Conservation (phyloP, 2,888 invertebrate genomes). For the Euclidia mi region DNA sequence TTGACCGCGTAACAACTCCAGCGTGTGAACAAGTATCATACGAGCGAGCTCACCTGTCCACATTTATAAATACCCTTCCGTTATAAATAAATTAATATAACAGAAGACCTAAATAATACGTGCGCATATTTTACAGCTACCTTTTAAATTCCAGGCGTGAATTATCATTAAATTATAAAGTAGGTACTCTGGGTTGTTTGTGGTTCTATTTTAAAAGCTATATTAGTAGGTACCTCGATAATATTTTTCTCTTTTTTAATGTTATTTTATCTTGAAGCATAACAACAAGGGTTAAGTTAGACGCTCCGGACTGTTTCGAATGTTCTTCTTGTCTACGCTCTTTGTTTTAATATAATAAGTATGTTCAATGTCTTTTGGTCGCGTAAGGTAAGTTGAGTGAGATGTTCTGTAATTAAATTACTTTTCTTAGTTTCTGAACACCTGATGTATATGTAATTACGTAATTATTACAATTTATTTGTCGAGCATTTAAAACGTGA, state of each 20-base stretch:
- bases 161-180: slow-evolving; percentile 6
- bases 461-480: no score
- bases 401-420: no score
- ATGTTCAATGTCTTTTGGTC: neutral
- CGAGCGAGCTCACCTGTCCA: no score
- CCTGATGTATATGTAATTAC: no score
- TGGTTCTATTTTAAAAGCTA: slow-evolving; percentile 29
- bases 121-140: neutral
- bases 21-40: no score
- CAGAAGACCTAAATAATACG: no score
- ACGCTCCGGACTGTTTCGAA: slow-evolving; percentile 32
- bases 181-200: slow-evolving; percentile 7
- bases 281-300: slow-evolving; percentile 38
- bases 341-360: slow-evolving; percentile 20
- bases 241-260: slow-evolving; percentile 41
- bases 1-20: no score
- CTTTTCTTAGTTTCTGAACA: no score
- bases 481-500: no score
- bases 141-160: neutral
- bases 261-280: slow-evolving; percentile 28
- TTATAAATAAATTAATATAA: no score
- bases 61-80: no score
- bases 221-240: slow-evolving; percentile 31
- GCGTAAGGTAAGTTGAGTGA: no score
- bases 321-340: slow-evolving; percentile 28